Conservation (phyloP, 2,797 vertebrate genomes). For the Chiloscyllium punctatum region DNA sequence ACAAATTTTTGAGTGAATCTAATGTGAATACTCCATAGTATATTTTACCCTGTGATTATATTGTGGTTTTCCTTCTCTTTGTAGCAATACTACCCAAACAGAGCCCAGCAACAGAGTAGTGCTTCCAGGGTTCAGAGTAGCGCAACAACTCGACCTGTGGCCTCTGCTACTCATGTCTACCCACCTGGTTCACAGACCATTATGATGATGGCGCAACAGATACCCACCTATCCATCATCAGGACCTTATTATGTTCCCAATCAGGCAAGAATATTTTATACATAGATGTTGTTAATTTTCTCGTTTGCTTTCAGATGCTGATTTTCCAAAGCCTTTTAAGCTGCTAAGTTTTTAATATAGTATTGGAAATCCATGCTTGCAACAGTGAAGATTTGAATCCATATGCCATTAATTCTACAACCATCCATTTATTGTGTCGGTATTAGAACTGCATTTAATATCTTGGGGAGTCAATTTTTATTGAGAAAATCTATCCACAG, state of each 20-base stretch:
- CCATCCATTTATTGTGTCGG: not conserved
- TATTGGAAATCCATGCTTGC: not conserved
- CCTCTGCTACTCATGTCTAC: constrained; percentile 80
- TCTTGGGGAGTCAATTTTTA: not conserved
- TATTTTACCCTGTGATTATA: not conserved
- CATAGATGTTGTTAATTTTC: not conserved
- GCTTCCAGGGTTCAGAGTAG: constrained; percentile 74
- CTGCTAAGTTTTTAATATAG: not conserved
- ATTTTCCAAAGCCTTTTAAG: not conserved
- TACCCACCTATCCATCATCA: constrained; percentile 81
- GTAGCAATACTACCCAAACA: constrained; percentile 82
- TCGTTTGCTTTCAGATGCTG: not conserved
- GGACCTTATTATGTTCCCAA: constrained; percentile 83
- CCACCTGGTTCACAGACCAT: constrained; percentile 87
- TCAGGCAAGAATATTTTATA: constrained; percentile 68
- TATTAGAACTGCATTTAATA: not conserved
- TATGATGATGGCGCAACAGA: constrained; percentile 86
- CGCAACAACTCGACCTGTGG: constrained; percentile 76
- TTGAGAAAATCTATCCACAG: not conserved
- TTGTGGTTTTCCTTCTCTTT: not conserved
- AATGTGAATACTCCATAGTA: not conserved
- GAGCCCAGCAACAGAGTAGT: constrained; percentile 74
- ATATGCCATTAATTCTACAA: not conserved
- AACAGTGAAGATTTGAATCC: not conserved
- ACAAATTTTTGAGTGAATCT: no score